Base-by-base conservation (phyloP, 2,888 invertebrate species). In the Chloromyia formosa region DNA sequence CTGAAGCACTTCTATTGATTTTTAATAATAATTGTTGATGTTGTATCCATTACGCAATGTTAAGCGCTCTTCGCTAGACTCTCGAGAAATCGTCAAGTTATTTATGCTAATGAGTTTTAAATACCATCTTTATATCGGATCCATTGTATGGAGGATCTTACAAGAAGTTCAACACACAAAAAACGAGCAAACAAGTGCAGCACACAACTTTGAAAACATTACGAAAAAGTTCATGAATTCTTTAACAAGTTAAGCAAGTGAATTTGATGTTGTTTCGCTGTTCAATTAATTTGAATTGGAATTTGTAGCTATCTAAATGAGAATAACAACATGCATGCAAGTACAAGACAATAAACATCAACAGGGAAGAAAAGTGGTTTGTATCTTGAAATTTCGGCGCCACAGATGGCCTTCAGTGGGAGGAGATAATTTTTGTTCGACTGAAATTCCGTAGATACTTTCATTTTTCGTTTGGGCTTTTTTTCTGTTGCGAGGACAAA, bases 71-170 rank as follows among this genome's bases (percentile, higher is more conserved):
- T 23, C 14, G 22, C 23, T 10, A 35, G 27, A 35, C 27, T 35
- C 27, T 27, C 22, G 14, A 60, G 27, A 60, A 27, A 60, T 60
- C 22, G 60, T 27, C 23, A 60, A 60, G 60, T 22, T 60, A 12
- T 60, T 60, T 60, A 60, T 60, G 60, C 60, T 60, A 60, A 60
- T 60, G 60, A 27, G 1, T 14, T 27, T 60, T 60, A 23, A 60
- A 60, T 60, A 60, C n/a, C 23, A 60, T 60, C 60, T 60, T 60
- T 23, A 23, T 22, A 10, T 18, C 16, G 5, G 18, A 20, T 58
- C 3, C 10, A 18, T 20, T 18, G 20, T 4, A 18, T 2, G 1
- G 56, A 56, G 27, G 27, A 35, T 35, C 27, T 35, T 35, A 35
- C 27, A 35, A 35, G 27, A 35, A 35, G 20, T 56, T 56, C 56